phyloP scores from a whole-genome alignment of 37 sponge, comb jelly and placozoan genomes.

The Oopsacas minuta region DNA sequence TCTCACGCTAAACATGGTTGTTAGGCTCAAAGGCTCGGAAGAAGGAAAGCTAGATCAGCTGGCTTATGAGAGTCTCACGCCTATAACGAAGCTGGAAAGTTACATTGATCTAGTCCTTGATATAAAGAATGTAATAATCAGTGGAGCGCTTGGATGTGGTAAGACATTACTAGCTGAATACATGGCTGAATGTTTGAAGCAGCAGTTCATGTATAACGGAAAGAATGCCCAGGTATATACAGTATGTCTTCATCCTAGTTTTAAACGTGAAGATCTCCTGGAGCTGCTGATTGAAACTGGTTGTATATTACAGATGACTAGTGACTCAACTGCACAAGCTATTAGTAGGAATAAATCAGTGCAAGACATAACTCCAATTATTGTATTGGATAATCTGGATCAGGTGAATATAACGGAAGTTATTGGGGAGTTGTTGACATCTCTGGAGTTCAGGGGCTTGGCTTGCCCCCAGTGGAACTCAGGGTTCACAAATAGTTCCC shows the following conservation, averaged over 20 bases:
- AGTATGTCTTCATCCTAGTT: slow-evolving; percentile 33
- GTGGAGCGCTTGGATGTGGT: slow-evolving; percentile 52
- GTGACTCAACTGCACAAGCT: not conserved
- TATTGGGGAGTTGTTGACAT: slow-evolving; percentile 31
- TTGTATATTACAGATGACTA: not conserved
- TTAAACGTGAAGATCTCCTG: slow-evolving; percentile 52
- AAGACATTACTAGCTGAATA: slow-evolving; percentile 37
- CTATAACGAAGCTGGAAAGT: slow-evolving; percentile 24
- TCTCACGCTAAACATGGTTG: not conserved
- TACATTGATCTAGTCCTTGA: slow-evolving; percentile 24
- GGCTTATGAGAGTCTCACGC: slow-evolving; percentile 34
- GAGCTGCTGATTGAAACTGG: slow-evolving; percentile 26
- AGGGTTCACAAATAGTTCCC: slow-evolving; percentile 23
- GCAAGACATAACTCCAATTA: slow-evolving; percentile 16
- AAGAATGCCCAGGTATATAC: slow-evolving; percentile 26
- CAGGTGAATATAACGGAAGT: slow-evolving; percentile 24
- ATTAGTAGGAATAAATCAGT: slow-evolving; percentile 3
- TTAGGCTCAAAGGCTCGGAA: not conserved
- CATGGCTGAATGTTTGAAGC: slow-evolving; percentile 44
- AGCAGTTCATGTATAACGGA: slow-evolving; percentile 18
- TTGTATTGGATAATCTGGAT: slow-evolving; percentile 50
- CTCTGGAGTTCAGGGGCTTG: slow-evolving; percentile 34
- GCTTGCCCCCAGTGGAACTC: slow-evolving; percentile 35
- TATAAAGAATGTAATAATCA: slow-evolving; percentile 39
- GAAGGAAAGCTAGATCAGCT: slow-evolving; percentile 39